Evolutionary conservation across 1,140 invertebrate species (phyloP).

Genomic region (Lucilia cuprina): DNA sequence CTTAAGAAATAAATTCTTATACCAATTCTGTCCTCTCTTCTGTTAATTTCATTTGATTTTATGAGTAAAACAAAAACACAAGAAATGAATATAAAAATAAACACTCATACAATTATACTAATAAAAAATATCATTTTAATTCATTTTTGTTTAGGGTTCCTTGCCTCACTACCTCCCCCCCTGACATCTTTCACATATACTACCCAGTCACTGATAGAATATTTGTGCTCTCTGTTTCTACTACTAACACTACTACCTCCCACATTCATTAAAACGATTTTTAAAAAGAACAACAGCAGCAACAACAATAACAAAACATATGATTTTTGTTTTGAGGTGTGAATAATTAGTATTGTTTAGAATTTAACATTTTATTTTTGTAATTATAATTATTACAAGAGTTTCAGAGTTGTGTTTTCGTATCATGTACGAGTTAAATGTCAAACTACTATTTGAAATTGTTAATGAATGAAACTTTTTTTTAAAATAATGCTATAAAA

Average conservation of each 20-base stretch:
- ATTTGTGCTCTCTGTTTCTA: not conserved
- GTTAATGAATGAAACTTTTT: no score
- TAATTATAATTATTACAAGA: not conserved
- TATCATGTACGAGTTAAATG: no score
- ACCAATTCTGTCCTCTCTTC: not conserved
- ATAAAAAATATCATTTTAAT: not conserved
- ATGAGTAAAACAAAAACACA: constrained; percentile 1
- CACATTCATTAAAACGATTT: not conserved
- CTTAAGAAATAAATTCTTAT: not conserved
- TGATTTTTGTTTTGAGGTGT: constrained; percentile 8
- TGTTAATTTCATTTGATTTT: not conserved
- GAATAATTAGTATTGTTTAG: constrained; percentile 4
- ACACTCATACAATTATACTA: constrained; percentile 7
- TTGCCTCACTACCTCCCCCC: not conserved
- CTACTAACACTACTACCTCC: not conserved
- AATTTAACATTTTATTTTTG: not conserved
- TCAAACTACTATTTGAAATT: no score
- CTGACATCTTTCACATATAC: not conserved
- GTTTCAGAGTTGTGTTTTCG: not conserved
- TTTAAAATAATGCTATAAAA: no score
- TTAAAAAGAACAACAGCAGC: not conserved
- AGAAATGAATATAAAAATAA: constrained; percentile 8
- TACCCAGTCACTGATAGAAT: not conserved
- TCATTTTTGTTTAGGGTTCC: not conserved
- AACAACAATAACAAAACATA: not conserved